Conservation (phyloP, 1,140 invertebrate species). For the Theocolax elegans region DNA sequence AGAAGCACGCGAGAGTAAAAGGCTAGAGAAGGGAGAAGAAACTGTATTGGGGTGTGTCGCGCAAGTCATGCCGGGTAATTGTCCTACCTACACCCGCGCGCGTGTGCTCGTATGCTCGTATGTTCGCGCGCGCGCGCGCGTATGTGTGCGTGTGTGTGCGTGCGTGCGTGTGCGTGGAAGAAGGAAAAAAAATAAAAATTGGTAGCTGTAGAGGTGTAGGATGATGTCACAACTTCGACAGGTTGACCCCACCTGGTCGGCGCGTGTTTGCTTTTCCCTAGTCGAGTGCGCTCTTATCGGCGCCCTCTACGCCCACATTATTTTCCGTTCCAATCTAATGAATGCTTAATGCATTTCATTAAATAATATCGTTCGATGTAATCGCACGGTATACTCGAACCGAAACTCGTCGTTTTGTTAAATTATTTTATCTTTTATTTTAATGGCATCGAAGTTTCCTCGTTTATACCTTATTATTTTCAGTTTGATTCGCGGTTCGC, state of each 20-base stretch:
- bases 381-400: not conserved
- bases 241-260: slow-evolving; percentile 32
- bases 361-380: slow-evolving; percentile 20
- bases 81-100: slow-evolving; percentile 32
- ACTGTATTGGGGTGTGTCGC: slow-evolving; percentile 47
- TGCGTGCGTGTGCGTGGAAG: not conserved
- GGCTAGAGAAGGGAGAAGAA: not conserved
- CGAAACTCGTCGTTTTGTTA: too few relatives aligned
- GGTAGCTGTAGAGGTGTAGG: slow-evolving; percentile 33
- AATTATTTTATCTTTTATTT: slow-evolving; percentile 10
- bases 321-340: slow-evolving; percentile 22
- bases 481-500: too few relatives aligned
- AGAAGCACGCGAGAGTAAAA: not conserved
- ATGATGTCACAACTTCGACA: slow-evolving; percentile 36
- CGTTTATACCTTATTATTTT: too few relatives aligned
- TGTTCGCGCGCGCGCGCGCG: not conserved
- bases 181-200: slow-evolving; percentile 12
- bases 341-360: slow-evolving; percentile 29
- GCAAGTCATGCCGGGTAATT: slow-evolving; percentile 66
- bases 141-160: not conserved
- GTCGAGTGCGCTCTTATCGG: slow-evolving; percentile 24
- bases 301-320: not conserved
- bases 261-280: slow-evolving; percentile 27
- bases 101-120: too few relatives aligned
- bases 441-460: not conserved